Percentiles rank a stretch among this genome's conserved stretches.
These are phyloP conservation scores for Olivierus martensii DNA, from an alignment of 1,140 invertebrate genomes.

Conservation along the genomic window DNA sequence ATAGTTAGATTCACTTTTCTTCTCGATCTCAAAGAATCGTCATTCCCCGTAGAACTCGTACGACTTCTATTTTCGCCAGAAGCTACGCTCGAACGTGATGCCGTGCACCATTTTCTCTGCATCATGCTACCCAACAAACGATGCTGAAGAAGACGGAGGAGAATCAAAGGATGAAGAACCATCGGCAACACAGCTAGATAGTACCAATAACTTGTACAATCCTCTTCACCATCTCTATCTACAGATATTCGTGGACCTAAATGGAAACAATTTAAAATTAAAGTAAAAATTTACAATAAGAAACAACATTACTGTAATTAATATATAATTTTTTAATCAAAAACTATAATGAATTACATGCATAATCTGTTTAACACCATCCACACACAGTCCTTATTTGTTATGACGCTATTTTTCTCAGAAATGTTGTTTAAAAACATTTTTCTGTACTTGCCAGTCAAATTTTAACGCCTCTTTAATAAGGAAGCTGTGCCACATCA, in stretches of 20 bases:
- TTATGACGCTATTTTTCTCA: too few species aligned
- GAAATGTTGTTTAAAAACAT: too few species aligned
- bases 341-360: too few species aligned
- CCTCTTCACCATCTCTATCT: background rate
- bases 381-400: too few species aligned
- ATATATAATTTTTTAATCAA: too few species aligned
- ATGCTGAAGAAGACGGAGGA: constrained; percentile 43
- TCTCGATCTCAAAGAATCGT: constrained; percentile 15
- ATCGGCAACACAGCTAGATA: constrained; percentile 36
- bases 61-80: constrained; percentile 12
- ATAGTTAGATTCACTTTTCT: constrained; percentile 14
- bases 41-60: constrained; percentile 28
- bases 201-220: background rate
- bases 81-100: constrained; percentile 8
- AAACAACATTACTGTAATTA: too few species aligned
- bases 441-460: too few species aligned
- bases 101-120: constrained; percentile 8
- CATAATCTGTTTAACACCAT: too few species aligned
- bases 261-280: too few species aligned
- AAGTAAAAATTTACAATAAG: too few species aligned
- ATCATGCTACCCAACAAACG: constrained; percentile 33
- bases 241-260: background rate
- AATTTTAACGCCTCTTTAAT: too few species aligned
- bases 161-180: constrained; percentile 42
- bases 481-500: too few species aligned